phyloP scores from a whole-genome alignment of 2,113 vertebrate species.

The Tichodroma muraria region DNA sequence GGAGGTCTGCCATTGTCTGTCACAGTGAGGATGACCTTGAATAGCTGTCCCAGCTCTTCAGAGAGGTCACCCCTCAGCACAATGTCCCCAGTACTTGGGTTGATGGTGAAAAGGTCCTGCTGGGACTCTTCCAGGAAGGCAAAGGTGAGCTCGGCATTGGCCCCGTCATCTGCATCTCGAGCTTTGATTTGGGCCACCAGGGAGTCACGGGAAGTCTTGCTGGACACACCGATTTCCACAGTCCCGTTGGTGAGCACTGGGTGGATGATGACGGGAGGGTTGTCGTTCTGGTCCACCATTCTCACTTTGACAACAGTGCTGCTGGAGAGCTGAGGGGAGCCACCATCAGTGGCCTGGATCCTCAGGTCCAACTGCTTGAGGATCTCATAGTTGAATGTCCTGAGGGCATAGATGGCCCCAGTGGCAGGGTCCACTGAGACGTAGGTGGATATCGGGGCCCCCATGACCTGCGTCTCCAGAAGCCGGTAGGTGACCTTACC shows the following conservation, averaged over 20 bases:
- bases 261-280: conserved; percentile 81
- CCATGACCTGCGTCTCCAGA: conserved; percentile 76
- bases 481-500: conserved; percentile 86
- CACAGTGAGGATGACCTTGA: conserved; percentile 78
- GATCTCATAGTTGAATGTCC: conserved; percentile 91
- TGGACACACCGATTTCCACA: conserved; percentile 84
- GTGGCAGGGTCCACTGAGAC: conserved; percentile 89
- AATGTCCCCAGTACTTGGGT: conserved; percentile 84
- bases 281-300: conserved; percentile 93
- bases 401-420: conserved; percentile 86
- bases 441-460: conserved; percentile 84
- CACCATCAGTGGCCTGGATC: conserved; percentile 87
- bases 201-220: conserved; percentile 80
- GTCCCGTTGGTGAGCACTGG: conserved; percentile 84
- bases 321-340: conserved; percentile 88
- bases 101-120: conserved; percentile 79
- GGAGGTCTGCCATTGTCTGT: conserved; percentile 84
- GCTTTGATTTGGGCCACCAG: conserved; percentile 86
- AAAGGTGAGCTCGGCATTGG: conserved; percentile 85
- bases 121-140: conserved; percentile 78
- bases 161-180: conserved; percentile 85
- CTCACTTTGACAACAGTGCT: conserved; percentile 83
- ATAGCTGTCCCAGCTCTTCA: conserved; percentile 79
- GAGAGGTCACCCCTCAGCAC: conserved; percentile 80
- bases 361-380: conserved; percentile 85